Evolutionary conservation across 2,888 invertebrate species (phyloP).

Genomic region (Pandemis heparana): DNA sequence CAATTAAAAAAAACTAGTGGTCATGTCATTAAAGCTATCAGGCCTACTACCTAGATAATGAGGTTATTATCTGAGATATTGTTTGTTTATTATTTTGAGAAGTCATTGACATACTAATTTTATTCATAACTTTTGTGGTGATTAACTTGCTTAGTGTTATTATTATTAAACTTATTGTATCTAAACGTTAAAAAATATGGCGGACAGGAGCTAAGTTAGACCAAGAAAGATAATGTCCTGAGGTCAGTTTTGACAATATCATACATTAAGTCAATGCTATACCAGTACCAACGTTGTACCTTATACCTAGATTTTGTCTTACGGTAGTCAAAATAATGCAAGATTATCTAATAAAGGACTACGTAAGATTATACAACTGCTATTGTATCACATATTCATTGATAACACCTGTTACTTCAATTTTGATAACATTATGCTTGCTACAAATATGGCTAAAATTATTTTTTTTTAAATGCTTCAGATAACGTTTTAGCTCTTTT

Average conservation of each 20-base stretch:
- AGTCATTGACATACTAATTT: neutral
- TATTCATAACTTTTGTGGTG: neutral
- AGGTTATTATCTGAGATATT: neutral
- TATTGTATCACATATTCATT: slow-evolving; percentile 1
- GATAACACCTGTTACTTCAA: neutral
- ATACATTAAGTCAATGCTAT: too few relatives aligned
- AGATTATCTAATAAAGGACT: neutral
- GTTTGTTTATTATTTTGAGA: slow-evolving; percentile 4
- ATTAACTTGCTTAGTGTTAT: neutral
- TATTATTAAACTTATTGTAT: neutral
- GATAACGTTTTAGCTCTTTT: too few relatives aligned
- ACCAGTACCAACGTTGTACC: too few relatives aligned
- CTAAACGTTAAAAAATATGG: too few relatives aligned
- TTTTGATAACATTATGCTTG: neutral
- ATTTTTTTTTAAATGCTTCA: neutral
- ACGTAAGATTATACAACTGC: slow-evolving; percentile 6
- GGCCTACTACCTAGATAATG: neutral
- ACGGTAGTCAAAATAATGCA: neutral
- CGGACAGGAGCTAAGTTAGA: too few relatives aligned
- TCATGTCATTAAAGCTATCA: neutral
- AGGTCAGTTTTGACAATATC: too few relatives aligned
- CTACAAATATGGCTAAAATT: too few relatives aligned
- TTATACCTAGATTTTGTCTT: neutral
- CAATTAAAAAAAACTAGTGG: neutral
- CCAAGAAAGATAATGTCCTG: too few relatives aligned